These are phyloP conservation scores for Naso thynnoides DNA, from an alignment of 2,797 vertebrate genomes.

Conservation along the genomic window DNA sequence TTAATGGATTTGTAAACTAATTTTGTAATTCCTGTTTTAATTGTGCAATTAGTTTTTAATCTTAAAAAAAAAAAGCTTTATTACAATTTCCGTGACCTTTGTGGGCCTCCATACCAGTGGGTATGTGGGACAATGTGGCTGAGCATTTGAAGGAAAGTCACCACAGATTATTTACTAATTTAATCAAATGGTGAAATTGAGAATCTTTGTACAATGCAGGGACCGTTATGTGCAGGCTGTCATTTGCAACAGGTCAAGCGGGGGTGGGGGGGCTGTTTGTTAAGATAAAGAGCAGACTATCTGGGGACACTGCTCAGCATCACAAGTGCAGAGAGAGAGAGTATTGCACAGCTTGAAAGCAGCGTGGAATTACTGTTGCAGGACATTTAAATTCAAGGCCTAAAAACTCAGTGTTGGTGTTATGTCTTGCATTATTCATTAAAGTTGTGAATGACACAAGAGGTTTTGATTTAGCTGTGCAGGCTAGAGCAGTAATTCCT, in stretches of 20 bases:
- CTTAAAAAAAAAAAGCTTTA: no score
- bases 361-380: conserved; percentile 25
- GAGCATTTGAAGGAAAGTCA: not conserved
- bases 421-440: conserved; percentile 50
- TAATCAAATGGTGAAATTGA: conserved; percentile 38
- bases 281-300: conserved; percentile 45
- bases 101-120: conserved; percentile 5
- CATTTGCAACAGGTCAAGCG: conserved; percentile 51
- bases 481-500: conserved; percentile 14
- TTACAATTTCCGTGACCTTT: no score
- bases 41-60: no score
- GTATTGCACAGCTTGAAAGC: conserved; percentile 11
- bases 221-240: conserved; percentile 31
- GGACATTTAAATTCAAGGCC: conserved; percentile 15
- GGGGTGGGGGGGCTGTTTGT: conserved; percentile 28
- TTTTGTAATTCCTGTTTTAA: no score
- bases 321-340: not conserved
- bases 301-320: conserved; percentile 29
- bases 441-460: conserved; percentile 30
- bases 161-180: conserved; percentile 34
- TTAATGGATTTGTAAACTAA: no score
- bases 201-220: conserved; percentile 24
- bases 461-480: conserved; percentile 40
- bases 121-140: not conserved
- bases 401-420: conserved; percentile 14